phyloP scores from a whole-genome alignment of 1,140 invertebrate species.

The Hyles euphorbiae region DNA sequence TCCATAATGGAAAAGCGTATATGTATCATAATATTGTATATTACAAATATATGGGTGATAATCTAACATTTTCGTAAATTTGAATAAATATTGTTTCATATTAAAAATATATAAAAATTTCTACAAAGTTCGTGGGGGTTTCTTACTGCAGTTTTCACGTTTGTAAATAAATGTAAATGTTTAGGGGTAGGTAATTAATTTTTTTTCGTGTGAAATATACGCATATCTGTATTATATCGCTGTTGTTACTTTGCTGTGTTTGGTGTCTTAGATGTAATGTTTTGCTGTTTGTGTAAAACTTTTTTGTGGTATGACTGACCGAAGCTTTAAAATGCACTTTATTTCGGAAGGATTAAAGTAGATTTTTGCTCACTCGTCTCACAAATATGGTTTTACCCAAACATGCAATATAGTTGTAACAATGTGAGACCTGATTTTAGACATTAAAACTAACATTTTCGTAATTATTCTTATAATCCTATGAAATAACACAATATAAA shows the following conservation, averaged over 20 bases:
- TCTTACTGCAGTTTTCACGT: background rate
- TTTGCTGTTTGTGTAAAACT: background rate
- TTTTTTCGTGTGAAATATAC: conserved; percentile 13
- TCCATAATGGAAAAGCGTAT: too few relatives aligned
- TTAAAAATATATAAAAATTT: too few relatives aligned
- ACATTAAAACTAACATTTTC: conserved; percentile 25
- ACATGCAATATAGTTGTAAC: conserved; percentile 14
- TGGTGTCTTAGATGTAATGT: conserved; percentile 39
- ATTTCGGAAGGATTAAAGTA: background rate
- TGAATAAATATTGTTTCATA: too few relatives aligned
- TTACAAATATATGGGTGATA: too few relatives aligned
- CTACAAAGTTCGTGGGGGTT: too few relatives aligned
- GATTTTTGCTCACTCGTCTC: background rate
- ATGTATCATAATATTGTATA: too few relatives aligned
- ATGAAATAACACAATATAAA: conserved; percentile 3
- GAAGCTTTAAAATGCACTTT: conserved; percentile 4
- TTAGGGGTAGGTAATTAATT: background rate
- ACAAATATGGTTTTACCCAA: conserved; percentile 11
- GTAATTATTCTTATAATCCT: conserved; percentile 22
- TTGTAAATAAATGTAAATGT: conserved; percentile 1
- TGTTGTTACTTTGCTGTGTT: conserved; percentile 54
- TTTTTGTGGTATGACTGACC: conserved; percentile 12
- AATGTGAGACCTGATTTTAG: conserved; percentile 35
- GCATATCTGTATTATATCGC: conserved; percentile 50
- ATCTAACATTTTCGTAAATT: too few relatives aligned